Percentiles rank a stretch among this genome's conserved stretches.
Evolutionary conservation across 2,888 invertebrate genomes (phyloP).

Genomic region (Hirtodrosophila confusa): DNA sequence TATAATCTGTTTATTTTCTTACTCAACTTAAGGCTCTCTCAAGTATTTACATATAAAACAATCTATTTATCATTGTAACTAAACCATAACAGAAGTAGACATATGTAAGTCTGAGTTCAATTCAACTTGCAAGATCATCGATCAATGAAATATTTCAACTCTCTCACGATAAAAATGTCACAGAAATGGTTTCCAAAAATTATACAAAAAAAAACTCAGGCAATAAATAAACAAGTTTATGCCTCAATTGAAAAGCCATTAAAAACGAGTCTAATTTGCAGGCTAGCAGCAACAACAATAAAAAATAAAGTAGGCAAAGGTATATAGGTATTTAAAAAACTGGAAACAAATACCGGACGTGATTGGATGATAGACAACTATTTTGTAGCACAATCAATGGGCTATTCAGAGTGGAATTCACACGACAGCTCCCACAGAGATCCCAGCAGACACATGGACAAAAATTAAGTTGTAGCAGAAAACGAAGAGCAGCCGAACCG

Average conservation of each 20-base stretch:
- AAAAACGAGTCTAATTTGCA: conserved; percentile 65
- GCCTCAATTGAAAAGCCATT: conserved; percentile 71
- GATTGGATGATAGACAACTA: conserved; percentile 77
- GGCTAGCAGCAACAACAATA: conserved; percentile 39
- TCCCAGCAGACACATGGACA: conserved; percentile 12
- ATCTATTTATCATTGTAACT: no score
- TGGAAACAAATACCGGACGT: conserved; percentile 74
- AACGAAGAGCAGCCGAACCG: conserved; percentile 28
- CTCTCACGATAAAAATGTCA: conserved; percentile 68
- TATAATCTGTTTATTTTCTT: no score
- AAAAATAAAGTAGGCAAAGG: conserved; percentile 11
- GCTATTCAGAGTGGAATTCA: conserved; percentile 68
- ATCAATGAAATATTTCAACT: conserved; percentile 34
- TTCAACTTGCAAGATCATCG: conserved; percentile 20
- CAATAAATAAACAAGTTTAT: conserved; percentile 63
- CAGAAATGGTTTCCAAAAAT: conserved; percentile 9
- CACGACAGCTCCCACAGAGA: conserved; percentile 52
- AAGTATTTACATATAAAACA: no score
- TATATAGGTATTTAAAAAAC: conserved; percentile 9
- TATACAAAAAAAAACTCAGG: conserved; percentile 19
- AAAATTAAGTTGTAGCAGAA: conserved; percentile 67
- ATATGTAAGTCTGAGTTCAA: conserved; percentile 4
- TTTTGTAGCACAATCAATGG: conserved; percentile 71
- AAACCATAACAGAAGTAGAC: background rate
- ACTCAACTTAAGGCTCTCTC: no score